phyloP scores from a whole-genome alignment of 2,888 invertebrate species.

The Orthosia incerta region DNA sequence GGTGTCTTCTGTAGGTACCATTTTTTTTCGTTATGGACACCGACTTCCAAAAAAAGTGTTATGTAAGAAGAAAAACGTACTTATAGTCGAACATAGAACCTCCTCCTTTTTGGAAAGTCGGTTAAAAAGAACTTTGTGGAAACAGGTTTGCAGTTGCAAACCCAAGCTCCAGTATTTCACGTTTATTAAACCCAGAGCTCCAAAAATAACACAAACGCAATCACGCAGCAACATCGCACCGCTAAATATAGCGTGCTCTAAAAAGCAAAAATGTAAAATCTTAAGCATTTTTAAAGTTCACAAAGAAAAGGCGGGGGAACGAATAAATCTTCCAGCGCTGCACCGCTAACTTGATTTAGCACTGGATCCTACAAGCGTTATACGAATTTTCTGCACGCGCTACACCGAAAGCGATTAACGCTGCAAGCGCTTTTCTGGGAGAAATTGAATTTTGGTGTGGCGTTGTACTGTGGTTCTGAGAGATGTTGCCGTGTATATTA shows the following conservation, averaged over 20 bases:
- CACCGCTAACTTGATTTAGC: conserved; percentile 68
- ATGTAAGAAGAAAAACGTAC: too few species aligned
- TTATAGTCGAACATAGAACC: too few species aligned
- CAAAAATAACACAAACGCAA: conserved; percentile 53
- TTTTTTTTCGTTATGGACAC: too few species aligned
- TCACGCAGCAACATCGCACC: conserved; percentile 52
- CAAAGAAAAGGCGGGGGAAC: conserved; percentile 56
- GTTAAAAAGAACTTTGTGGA: too few species aligned
- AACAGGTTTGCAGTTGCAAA: conserved; percentile 2
- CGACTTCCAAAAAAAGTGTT: too few species aligned
- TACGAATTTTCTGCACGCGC: conserved; percentile 64
- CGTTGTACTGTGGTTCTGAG: conserved; percentile 43
- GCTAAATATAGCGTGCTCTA: conserved; percentile 58
- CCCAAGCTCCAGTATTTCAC: neutral
- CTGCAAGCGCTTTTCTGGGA: conserved; percentile 55
- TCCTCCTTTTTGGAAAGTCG: too few species aligned
- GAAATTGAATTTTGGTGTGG: conserved; percentile 60
- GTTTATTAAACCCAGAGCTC: conserved; percentile 34
- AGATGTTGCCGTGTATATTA: conserved; percentile 51
- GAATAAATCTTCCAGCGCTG: conserved; percentile 69
- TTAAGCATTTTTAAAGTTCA: conserved; percentile 68
- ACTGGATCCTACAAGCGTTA: conserved; percentile 61
- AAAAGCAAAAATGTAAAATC: conserved; percentile 62
- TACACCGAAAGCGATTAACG: conserved; percentile 63
- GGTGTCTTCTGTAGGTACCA: too few species aligned